These are phyloP conservation scores for Zosterops hypoxanthus DNA, from an alignment of 2,113 vertebrate genomes.

Conservation along the genomic window DNA sequence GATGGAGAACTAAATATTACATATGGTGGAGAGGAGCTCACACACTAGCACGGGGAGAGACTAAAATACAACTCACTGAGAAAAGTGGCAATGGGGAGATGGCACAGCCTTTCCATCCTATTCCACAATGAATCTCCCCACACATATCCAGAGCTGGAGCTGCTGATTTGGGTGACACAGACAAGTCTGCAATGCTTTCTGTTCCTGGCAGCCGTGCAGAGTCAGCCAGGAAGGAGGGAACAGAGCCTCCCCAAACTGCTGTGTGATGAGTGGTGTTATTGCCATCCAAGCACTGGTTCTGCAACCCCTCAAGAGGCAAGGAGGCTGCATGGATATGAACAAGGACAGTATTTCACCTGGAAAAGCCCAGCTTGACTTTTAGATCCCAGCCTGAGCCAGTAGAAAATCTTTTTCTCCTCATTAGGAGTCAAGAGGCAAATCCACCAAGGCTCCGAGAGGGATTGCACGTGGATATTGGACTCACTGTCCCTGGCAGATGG, in stretches of 20 bases:
- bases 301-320: background rate
- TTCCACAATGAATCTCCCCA: background rate
- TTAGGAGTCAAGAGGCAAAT: background rate
- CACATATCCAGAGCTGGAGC: background rate
- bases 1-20: background rate
- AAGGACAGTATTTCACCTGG: background rate
- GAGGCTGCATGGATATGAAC: accelerated
- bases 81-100: background rate
- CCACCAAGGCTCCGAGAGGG: background rate
- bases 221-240: background rate
- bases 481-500: background rate
- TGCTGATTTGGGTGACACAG: background rate
- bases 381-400: background rate
- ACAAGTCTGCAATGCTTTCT: background rate
- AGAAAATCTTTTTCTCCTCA: background rate
- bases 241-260: accelerated
- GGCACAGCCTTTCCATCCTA: background rate
- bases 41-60: background rate
- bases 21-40: background rate
- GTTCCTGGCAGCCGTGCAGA: background rate
- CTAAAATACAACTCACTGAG: background rate
- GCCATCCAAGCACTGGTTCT: accelerated
- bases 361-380: background rate
- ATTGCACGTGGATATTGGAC: accelerated
- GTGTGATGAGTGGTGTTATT: accelerated